Evolutionary conservation across 2,888 invertebrate species (phyloP), one percentile per base, ranked within the genome.

Genomic region (Dynastes hyllus): DNA sequence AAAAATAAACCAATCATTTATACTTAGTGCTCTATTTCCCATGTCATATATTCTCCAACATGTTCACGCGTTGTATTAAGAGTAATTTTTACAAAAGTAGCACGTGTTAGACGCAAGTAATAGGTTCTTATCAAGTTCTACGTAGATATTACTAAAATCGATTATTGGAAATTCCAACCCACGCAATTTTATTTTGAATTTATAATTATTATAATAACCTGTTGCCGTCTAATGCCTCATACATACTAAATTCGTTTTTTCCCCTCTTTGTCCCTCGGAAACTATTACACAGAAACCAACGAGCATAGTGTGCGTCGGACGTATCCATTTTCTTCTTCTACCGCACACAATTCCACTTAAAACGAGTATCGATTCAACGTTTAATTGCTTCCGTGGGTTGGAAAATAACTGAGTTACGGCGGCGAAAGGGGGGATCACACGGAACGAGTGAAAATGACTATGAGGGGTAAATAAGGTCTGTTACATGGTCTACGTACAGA

Each of bases 301-400:
- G 29, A 27, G 50, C 32, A 16, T 45, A 40, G 29, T 51, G 51
- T 69, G 69, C 69, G 51, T 69, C n/a, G 69, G 51, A 69, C 51
- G 69, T 69, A 69, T 69, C 69, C 69, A 69, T 69, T 69, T 69
- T 69, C 69, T 69, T 29, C 51, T 69, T 29, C 51, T 51, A 69
- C n/a, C 50, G 51, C 51, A 69, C 51, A 69, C 69, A 69, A 69
- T 51, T 69, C 69, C 51, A 69, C 69, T 69, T 69, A 51, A 69
- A 69, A 51, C 69, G 50, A 40, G 51, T 69, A 69, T 69, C 69
- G 69, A 69, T 69, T 69, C 50, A 69, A 69, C 69, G 69, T 69
- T 69, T 69, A 69, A 69, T 69, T 69, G 69, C 69, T 69, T 69
- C 69, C 69, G 69, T 69, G 69, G 69, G 69, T 27, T 51, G 69